Percentiles rank a stretch among this genome's conserved stretches.
These are phyloP conservation scores for Volucella inflata DNA, from an alignment of 2,888 invertebrate genomes.

Conservation along the genomic window DNA sequence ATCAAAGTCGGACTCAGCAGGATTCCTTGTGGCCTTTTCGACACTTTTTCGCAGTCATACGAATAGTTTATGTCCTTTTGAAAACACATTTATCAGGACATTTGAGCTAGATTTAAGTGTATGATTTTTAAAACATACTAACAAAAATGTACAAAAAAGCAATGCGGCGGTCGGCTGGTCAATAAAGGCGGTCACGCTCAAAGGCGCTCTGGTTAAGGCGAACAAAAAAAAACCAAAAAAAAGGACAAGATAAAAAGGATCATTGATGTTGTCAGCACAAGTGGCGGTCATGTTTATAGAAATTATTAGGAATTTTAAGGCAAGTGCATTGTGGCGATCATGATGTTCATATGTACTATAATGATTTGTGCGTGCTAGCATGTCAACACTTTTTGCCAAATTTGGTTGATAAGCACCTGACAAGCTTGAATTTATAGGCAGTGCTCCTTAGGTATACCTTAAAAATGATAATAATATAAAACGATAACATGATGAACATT, in stretches of 20 bases:
- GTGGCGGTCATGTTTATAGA: slow-evolving; percentile 72
- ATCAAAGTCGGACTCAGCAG: slow-evolving; percentile 79
- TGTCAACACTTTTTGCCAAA: slow-evolving; percentile 68
- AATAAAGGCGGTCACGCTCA: slow-evolving; percentile 73
- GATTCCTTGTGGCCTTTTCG: slow-evolving; percentile 80
- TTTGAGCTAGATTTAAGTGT: slow-evolving; percentile 72
- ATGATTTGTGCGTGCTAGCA: slow-evolving; percentile 68
- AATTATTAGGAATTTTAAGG: slow-evolving; percentile 71
- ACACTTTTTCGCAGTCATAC: slow-evolving; percentile 77
- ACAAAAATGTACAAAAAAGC: slow-evolving; percentile 22
- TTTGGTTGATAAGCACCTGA: slow-evolving; percentile 67
- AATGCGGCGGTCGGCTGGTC: slow-evolving; percentile 57
- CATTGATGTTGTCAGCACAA: slow-evolving; percentile 70
- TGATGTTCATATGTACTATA: slow-evolving; percentile 58
- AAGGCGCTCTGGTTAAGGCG: slow-evolving; percentile 66
- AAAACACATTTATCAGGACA: slow-evolving; percentile 78
- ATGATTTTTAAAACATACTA: slow-evolving; percentile 66
- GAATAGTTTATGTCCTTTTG: slow-evolving; percentile 70
- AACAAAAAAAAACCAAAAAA: slow-evolving; percentile 62
- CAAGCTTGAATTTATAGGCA: slow-evolving; percentile 1
- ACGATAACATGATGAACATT: no score
- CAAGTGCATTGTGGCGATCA: slow-evolving; percentile 67
- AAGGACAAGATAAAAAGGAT: slow-evolving; percentile 66
- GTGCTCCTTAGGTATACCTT: no score
- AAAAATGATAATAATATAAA: no score